Evolutionary conservation across 2,888 invertebrate species (phyloP).

Genomic region (Callosobruchus maculatus): DNA sequence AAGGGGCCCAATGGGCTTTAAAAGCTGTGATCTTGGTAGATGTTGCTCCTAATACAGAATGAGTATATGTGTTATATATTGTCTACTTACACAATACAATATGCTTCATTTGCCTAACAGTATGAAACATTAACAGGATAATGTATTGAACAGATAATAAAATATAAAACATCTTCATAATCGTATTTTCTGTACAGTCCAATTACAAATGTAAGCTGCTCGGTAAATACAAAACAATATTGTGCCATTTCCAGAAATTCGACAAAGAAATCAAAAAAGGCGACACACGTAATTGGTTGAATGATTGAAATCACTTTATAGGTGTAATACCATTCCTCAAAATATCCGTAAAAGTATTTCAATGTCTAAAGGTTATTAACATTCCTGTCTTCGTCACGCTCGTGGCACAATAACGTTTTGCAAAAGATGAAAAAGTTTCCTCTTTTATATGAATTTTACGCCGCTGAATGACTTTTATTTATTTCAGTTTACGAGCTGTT

Average conservation of each 20-base stretch:
- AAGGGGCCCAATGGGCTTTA: too few relatives aligned
- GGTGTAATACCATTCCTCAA: not conserved
- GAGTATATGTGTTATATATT: too few relatives aligned
- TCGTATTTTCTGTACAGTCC: too few relatives aligned
- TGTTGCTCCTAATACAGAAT: too few relatives aligned
- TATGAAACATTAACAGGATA: too few relatives aligned
- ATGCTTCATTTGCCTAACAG: too few relatives aligned
- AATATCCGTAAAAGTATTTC: not conserved
- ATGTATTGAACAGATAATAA: too few relatives aligned
- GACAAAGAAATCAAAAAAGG: not conserved
- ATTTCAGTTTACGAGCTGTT: not conserved
- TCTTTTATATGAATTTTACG: not conserved
- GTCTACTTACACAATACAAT: too few relatives aligned
- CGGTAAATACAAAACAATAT: not conserved
- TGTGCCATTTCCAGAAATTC: not conserved
- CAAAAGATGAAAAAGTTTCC: not conserved
- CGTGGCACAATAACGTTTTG: not conserved
- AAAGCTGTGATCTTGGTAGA: too few relatives aligned
- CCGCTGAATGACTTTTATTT: not conserved
- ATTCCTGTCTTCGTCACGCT: not conserved
- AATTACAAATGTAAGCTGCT: too few relatives aligned
- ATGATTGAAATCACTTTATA: not conserved
- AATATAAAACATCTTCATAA: too few relatives aligned
- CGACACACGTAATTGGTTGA: not conserved
- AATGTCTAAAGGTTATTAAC: not conserved